Percentiles rank a stretch among this genome's conserved stretches.
phyloP scores from a whole-genome alignment of 2,797 vertebrate genomes.

The Ctenosaura bakeri region DNA sequence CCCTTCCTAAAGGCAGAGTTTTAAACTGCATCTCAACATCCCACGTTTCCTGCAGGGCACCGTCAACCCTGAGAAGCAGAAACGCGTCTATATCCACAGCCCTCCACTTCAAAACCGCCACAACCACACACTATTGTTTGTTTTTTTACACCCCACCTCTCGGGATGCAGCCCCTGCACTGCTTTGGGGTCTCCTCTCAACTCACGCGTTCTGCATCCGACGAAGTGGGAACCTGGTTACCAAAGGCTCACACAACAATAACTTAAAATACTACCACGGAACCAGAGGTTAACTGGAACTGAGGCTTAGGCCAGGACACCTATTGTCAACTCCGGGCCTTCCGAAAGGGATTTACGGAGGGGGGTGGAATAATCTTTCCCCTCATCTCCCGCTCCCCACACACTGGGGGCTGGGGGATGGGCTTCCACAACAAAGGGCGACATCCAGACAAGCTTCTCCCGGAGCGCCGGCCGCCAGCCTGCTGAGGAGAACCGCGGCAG shows the following conservation, averaged over 20 bases:
- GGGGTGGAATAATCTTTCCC: background rate
- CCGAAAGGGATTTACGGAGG: background rate
- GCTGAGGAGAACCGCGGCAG: no score
- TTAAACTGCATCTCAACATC: slow-evolving; percentile 21
- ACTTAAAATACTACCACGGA: background rate
- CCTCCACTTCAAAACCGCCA: background rate
- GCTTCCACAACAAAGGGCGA: slow-evolving; percentile 1
- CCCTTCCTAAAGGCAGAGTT: slow-evolving; percentile 51
- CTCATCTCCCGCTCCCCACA: background rate
- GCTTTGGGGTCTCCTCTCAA: background rate
- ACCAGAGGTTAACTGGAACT: background rate
- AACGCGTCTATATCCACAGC: background rate
- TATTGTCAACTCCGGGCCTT: background rate
- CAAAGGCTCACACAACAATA: background rate
- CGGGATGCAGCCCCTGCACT: background rate
- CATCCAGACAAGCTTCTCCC: no score
- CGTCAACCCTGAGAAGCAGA: background rate
- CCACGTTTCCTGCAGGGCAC: slow-evolving; percentile 20
- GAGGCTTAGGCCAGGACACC: background rate
- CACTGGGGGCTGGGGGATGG: background rate
- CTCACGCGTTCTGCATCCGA: background rate
- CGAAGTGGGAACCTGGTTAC: background rate
- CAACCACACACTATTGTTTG: background rate
- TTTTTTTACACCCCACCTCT: background rate
- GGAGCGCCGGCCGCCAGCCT: no score